Evolutionary conservation across 2,113 vertebrate genomes (phyloP), one percentile per base, ranked within the genome.

Genomic region (Burhinus bistriatus): DNA sequence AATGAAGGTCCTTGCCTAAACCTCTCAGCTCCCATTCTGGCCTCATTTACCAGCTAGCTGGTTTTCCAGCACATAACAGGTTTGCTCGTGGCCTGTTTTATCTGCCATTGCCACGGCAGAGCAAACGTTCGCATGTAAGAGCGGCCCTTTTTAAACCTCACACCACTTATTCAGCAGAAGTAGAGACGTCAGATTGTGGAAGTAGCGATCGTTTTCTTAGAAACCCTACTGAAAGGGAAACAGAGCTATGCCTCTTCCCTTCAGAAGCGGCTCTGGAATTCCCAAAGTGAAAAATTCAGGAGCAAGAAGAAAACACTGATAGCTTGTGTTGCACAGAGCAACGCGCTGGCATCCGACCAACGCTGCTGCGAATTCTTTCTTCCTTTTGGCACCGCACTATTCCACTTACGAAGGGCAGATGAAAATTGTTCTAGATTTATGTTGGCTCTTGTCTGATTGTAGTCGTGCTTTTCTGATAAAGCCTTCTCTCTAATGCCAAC

Each of bases 251-350:
- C 70, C 83, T 92, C 47, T 81, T 88, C 19, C 62, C 47, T 78
- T 91, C 51, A 95, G 66, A 83, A 62, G 49, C 58, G 71, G 45
- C 73, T 71, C 40, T 89, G 70, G 65, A 77, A 90, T 86, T 84
- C 80, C 83, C 79, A 10, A 91, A 91, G 70, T 62, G n/a, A 93
- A 79, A 97, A 89, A 94, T 86, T 83, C 88, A 51, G 89, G 83
- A 85, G 70, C n/a, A 51, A 89, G 59, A 80, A 1, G 2, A 90
- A 94, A 95, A 89, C 75, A 90, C 65, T 87, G 82, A 88, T 89
- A 61, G 83, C 51, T 83, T 83, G 77, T 90, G 62, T 93, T 94
- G 49, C 93, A 92, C 80, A 79, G 27, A 91, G 83, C 86, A 84
- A 61, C 5, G 0, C 64, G 44, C 80, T 95, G 87, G 88, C 58